Evolutionary conservation across 2,113 vertebrate species (phyloP).

Genomic region (Pterocles burchelli): DNA sequence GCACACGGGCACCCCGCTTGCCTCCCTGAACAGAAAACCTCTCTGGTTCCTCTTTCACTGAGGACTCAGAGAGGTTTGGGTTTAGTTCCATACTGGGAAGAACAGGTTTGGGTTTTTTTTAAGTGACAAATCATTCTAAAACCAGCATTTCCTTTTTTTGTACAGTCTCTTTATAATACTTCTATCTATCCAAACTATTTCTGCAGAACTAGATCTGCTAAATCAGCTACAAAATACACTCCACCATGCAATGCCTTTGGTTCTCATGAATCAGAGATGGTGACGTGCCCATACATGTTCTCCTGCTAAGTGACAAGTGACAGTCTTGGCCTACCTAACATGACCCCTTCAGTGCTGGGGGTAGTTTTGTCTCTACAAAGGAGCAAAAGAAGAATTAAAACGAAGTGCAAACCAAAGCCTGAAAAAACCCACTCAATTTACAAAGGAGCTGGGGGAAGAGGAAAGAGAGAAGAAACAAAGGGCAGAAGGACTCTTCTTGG

Average conservation of each 20-base stretch:
- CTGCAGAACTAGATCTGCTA: not conserved
- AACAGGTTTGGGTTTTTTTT: not conserved
- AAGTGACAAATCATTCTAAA: constrained; percentile 17
- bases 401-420: not conserved
- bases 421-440: not conserved
- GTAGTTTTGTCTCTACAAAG: not conserved
- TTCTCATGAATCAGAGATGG: not conserved
- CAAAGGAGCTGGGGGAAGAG: not conserved
- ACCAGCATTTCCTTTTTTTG: not conserved
- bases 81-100: not conserved
- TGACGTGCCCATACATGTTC: fast-evolving
- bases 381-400: not conserved
- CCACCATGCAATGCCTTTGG: fast-evolving
- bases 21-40: not conserved
- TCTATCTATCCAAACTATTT: not conserved
- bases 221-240: not conserved
- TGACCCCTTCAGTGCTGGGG: not conserved
- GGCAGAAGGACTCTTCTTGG: not conserved
- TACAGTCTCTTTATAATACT: not conserved
- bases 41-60: not conserved
- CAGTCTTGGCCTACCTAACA: not conserved
- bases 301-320: not conserved
- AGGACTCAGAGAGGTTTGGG: constrained; percentile 1
- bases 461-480: not conserved
- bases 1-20: not conserved